Base-by-base conservation (phyloP, 2,797 vertebrate species). In the Sparidentex hasta region DNA sequence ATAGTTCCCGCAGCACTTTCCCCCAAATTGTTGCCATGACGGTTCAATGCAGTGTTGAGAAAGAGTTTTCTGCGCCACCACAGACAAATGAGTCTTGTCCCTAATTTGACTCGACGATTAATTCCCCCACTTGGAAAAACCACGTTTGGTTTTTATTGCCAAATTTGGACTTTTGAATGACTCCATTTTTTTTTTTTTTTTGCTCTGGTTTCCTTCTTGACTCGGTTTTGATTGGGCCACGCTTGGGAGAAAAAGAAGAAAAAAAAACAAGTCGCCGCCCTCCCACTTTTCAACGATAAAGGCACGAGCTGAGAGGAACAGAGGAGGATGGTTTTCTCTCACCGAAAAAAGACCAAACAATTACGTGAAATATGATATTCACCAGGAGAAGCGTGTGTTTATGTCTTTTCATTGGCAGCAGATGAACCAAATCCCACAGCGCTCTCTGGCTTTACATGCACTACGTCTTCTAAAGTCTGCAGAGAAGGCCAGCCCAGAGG, bases 1-100 rank as follows among this genome's bases (percentile, higher is more conserved):
- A 91, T 88, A 18, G 79, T 81, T 85, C 83, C 90, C 83, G 71
- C 88, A 86, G 82, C 77, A 64, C 70, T 79, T 83, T 76, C 56
- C 61, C 61, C 55, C 59, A 87, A 86, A 88, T 81, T 84, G 69
- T 55, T 76, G 77, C 78, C 74, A 72, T 70, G 80, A 87, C 71
- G 50, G 52, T 78, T 86, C 81, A 78, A 78, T 61, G 54, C 47
- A 65, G 67, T 13, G 65, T 86, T 85, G 87, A 80, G 86, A 90
- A 88, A 88, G 82, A 83, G 75, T 62, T 74, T 58, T 73, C 63
- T 56, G 58, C 78, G 17, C 55, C 76, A 74, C 84, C 76, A 43
- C 85, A 85, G 65, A 87, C 76, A 81, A 81, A 84, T 48, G 74
- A 82, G 82, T 29, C 47, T 71, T 56, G 65, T 72, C 78, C 76